These are phyloP conservation scores for Plebejus melissa DNA, from an alignment of 2,888 invertebrate genomes.

Conservation along the genomic window DNA sequence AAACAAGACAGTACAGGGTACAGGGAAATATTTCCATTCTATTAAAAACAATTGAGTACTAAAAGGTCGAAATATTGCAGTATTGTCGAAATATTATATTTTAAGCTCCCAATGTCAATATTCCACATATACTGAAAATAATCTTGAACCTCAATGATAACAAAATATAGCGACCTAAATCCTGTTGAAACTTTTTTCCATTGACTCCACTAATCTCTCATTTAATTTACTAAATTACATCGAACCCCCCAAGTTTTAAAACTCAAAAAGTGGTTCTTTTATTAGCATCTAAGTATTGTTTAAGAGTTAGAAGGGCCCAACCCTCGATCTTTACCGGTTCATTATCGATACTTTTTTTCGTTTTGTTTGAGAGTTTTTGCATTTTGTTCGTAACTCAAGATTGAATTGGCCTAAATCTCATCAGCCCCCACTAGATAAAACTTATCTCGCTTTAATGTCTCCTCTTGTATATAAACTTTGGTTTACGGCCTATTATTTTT, in stretches of 20 bases:
- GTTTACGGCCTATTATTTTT: conserved; percentile 16
- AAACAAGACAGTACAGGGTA: too few species aligned
- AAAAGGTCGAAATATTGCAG: too few species aligned
- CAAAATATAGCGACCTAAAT: neutral
- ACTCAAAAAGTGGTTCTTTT: conserved; percentile 66
- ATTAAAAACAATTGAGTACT: too few species aligned
- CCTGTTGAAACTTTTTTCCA: conserved; percentile 34
- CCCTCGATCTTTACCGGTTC: conserved; percentile 62
- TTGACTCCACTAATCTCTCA: conserved; percentile 30
- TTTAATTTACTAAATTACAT: conserved; percentile 54
- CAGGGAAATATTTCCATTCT: too few species aligned
- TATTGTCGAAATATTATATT: too few species aligned
- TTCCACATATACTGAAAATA: neutral
- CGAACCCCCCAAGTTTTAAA: conserved; percentile 39
- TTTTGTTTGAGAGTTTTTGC: conserved; percentile 55
- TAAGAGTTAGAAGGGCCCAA: conserved; percentile 66
- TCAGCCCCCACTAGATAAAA: conserved; percentile 23
- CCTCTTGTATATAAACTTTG: conserved; percentile 13
- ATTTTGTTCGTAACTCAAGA: conserved; percentile 31
- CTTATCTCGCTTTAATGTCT: conserved; percentile 5
- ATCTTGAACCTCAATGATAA: neutral
- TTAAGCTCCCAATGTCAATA: too few species aligned
- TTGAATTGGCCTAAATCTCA: conserved; percentile 26
- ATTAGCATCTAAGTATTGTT: conserved; percentile 73
- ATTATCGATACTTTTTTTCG: conserved; percentile 65